Base-by-base conservation (phyloP, 2,113 vertebrate species). In the Triplophysa tibetana region DNA sequence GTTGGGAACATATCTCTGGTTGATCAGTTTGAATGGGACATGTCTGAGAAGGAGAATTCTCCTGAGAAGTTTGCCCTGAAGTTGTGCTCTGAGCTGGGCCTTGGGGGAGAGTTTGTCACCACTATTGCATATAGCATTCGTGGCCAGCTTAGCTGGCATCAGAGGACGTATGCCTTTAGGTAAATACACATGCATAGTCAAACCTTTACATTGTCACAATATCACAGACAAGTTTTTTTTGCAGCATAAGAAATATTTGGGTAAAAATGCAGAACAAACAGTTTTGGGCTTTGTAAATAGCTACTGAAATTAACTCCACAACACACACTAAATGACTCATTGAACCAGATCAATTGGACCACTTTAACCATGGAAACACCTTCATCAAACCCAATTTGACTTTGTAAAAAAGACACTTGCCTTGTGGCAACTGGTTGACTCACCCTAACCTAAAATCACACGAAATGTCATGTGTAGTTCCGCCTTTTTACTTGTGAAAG, bases 11-110 rank as follows among this genome's bases (percentile, higher is more conserved):
- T 99, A 85, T 99, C 97, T 54, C 90, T 99, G 82, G 96, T 99
- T 88, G 98, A 99, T 92, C 98, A 99, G 92, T 99, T 99, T 84
- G 98, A 99, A 88, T 99, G 98, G 98, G 98, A 99, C 92, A 99
- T 99, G 98, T 99, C 97, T 0, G 98, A 99, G 91, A 95, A 95
- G 88, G 97, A 99, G 86, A 99, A 99, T 85, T 99, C 97, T 0
- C 98, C 98, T 0, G 98, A 99, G 90, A 97, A 97, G 21, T 99
- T 99, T 84, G 98, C 98, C 11, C 90, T 99, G 91, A 99, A 99
- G 91, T 92, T 99, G 82, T 99, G 98, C 89, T 98, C 97, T 0
- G 98, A 99, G 90, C 93, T 99, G 7, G 98, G 98, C 14, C 90
- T 99, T 24, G 98, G 98, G 0, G 98, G 98, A 62, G 98, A 99